Base-by-base conservation (phyloP, 2,113 vertebrate species). In the Corynorhinus townsendii region DNA sequence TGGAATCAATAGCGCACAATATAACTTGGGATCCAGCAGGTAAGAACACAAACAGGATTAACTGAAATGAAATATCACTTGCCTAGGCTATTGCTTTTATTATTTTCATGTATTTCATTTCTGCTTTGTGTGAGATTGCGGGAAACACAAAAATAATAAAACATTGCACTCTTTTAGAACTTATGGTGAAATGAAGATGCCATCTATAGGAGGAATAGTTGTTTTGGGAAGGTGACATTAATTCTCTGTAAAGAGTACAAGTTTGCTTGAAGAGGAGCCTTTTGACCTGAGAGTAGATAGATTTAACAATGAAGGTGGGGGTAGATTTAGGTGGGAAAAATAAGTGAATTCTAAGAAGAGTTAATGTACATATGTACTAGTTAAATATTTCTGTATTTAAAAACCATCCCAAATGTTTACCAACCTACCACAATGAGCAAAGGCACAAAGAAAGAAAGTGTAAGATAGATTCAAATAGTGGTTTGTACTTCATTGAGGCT, bases 21-120 rank as follows among this genome's bases (percentile, higher is more conserved):
- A 97, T 99, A 96, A 99, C 99, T 0, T 99, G 99, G 99, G 99
- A 99, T 97, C 99, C 99, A 3, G 98, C 99, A 99, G 99, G 99
- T 99, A 98, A 91, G 73, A 95, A 96, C 45, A 88, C 0, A 84
- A 35, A 20, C 16, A 93, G 33, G 54, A 71, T 83, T 95, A 93
- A 85, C 11, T 94, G 49, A 59, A 14, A 40, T 12, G 3, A 83
- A 86, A 45, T 88, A 86, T 72, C 10, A 28, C 11, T 93, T 94
- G 35, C 9, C 12, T 93, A 47, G 28, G 5, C 28, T 93, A 7
- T 90, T 95, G 26, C 35, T 89, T 94, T 91, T 64, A 81, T 90
- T 94, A 72, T 17, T 95, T 19, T 71, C 7, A 52, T 82, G 9
- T 89, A 82, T 95, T 96, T 95, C 40, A 40, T 11, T 91, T 82